Percentiles rank a stretch among this genome's conserved stretches.
Evolutionary conservation across 2,113 vertebrate species (phyloP).

Genomic region (Perca schrenkii): DNA sequence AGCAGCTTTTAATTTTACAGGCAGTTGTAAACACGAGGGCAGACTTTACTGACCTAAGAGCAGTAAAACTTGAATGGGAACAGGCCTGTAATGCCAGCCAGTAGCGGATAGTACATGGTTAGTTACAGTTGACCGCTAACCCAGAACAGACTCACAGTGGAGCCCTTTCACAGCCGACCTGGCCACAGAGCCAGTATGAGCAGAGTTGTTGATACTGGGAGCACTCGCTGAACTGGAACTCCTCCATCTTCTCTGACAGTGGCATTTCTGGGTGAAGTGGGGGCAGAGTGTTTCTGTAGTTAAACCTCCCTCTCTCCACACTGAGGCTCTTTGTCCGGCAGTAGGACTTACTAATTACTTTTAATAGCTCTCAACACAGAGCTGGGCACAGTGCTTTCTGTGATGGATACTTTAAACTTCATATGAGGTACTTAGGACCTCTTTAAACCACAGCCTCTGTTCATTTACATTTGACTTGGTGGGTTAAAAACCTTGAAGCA

Average conservation of each 20-base stretch:
- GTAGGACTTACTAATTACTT: slow-evolving; percentile 13
- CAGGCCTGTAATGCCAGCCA: neutral
- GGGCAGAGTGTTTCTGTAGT: slow-evolving; percentile 11
- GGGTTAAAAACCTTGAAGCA: neutral
- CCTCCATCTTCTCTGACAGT: neutral
- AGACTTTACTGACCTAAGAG: slow-evolving; percentile 33
- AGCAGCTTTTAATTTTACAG: slow-evolving; percentile 31
- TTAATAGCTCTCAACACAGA: slow-evolving; percentile 28
- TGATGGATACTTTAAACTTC: neutral
- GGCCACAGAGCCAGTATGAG: neutral
- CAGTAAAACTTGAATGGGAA: slow-evolving; percentile 18
- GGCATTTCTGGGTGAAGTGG: slow-evolving; percentile 16
- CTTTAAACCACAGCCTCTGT: neutral
- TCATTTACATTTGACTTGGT: neutral
- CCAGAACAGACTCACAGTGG: slow-evolving; percentile 12
- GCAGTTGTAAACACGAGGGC: neutral
- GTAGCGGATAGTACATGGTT: neutral
- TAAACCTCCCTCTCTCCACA: slow-evolving; percentile 23
- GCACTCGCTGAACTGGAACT: slow-evolving; percentile 24
- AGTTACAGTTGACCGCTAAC: neutral
- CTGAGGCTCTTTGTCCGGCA: slow-evolving; percentile 39
- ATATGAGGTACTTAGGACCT: neutral
- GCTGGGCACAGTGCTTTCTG: neutral
- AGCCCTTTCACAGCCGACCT: slow-evolving; percentile 1
- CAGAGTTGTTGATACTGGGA: slow-evolving; percentile 8